Evolutionary conservation across 1,140 invertebrate genomes (phyloP).

Genomic region (Nymphalis io): DNA sequence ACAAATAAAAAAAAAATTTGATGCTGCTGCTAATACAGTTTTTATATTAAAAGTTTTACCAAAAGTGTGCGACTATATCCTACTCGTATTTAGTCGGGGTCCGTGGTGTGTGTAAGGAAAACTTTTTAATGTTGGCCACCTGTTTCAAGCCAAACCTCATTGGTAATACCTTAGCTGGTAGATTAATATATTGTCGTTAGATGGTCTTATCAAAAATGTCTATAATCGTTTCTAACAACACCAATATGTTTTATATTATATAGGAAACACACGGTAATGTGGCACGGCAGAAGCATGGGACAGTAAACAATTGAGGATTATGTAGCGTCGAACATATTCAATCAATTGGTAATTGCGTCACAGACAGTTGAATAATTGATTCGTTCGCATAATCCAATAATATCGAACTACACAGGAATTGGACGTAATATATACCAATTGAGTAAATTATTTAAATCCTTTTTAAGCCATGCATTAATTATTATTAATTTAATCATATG

Average conservation of each 20-base stretch:
- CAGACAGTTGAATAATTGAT: slow-evolving; percentile 13
- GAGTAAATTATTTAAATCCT: neutral
- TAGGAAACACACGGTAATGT: neutral
- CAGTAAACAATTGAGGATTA: neutral
- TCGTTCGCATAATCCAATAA: slow-evolving; percentile 2
- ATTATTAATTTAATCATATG: neutral
- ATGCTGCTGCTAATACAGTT: no score
- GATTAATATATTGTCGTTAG: no score
- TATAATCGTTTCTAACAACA: neutral
- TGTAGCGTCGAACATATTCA: neutral
- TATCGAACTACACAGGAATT: slow-evolving; percentile 6
- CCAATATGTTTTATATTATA: no score
- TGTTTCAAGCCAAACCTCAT: no score
- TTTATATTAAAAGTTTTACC: no score
- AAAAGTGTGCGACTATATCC: no score
- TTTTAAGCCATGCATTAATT: neutral
- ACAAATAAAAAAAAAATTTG: no score
- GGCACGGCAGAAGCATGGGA: neutral
- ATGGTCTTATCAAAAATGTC: neutral
- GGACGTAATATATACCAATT: neutral
- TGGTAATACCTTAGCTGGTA: no score
- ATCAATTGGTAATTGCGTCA: slow-evolving; percentile 9
- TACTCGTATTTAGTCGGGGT: no score
- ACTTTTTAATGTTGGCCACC: no score
- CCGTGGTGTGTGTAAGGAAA: no score